Evolutionary conservation across 2,113 vertebrate genomes (phyloP).

Genomic region (Ammodytes dubius): DNA sequence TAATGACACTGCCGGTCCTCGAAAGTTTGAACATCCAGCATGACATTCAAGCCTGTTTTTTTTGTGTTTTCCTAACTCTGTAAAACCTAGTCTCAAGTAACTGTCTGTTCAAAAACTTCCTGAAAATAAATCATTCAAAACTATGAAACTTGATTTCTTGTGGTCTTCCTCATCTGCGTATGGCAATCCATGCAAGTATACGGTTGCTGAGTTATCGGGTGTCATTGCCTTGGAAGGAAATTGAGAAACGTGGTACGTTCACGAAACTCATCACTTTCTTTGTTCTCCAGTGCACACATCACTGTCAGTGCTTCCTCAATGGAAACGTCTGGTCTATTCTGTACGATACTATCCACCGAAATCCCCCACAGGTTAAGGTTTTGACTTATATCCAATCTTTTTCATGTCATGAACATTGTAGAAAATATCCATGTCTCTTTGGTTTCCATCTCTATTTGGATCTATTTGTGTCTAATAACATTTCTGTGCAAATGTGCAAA

Average conservation of each 20-base stretch:
- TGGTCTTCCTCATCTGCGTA: neutral
- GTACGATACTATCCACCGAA: neutral
- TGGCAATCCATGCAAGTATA: slow-evolving; percentile 6
- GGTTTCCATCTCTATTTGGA: neutral
- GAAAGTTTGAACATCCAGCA: slow-evolving; percentile 6
- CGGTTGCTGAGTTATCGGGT: slow-evolving; percentile 17
- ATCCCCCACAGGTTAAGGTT: neutral
- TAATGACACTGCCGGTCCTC: neutral
- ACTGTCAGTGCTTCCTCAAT: slow-evolving; percentile 6
- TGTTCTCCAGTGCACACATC: slow-evolving; percentile 16
- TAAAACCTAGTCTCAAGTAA: slow-evolving; percentile 1
- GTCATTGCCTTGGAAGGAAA: slow-evolving; percentile 23
- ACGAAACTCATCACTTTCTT: slow-evolving; percentile 45
- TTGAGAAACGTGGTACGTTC: neutral
- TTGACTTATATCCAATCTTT: neutral
- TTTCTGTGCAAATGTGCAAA: neutral
- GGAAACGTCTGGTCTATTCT: neutral
- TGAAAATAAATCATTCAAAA: slow-evolving; percentile 32
- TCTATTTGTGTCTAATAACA: neutral
- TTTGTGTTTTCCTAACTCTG: neutral
- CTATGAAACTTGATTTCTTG: neutral
- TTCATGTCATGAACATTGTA: neutral
- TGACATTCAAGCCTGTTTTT: neutral
- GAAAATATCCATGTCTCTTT: neutral
- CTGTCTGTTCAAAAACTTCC: neutral